A percentile compares a stretch with the other conserved stretches of the same genome.
These are phyloP conservation scores for Albula glossodonta DNA, from an alignment of 2,113 vertebrate genomes.

Conservation along the genomic window DNA sequence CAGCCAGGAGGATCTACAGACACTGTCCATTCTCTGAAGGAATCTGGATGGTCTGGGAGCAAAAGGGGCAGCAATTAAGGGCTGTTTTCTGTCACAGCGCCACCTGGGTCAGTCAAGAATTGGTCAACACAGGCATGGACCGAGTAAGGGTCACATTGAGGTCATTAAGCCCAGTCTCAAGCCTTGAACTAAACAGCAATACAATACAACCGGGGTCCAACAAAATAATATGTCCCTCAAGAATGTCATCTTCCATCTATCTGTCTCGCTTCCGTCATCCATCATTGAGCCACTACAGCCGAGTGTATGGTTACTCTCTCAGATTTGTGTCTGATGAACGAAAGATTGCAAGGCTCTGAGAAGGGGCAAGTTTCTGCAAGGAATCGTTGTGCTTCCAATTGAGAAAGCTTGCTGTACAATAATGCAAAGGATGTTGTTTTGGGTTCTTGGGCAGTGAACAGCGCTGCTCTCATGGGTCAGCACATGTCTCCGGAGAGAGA, in stretches of 20 bases:
- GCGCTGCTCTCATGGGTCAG: neutral
- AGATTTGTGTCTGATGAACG: neutral
- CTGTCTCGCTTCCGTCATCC: neutral
- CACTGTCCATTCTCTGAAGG: neutral
- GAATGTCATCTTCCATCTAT: neutral
- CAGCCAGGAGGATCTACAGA: neutral
- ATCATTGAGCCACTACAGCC: neutral
- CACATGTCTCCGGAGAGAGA: neutral
- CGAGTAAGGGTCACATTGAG: neutral
- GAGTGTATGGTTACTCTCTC: neutral
- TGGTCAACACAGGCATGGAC: neutral
- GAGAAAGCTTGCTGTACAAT: neutral
- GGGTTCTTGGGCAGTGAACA: constrained; percentile 6
- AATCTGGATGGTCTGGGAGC: neutral
- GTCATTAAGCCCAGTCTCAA: neutral
- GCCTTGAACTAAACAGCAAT: neutral
- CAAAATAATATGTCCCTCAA: neutral
- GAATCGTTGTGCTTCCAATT: neutral
- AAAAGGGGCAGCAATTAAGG: neutral
- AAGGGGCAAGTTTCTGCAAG: neutral
- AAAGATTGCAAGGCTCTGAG: neutral
- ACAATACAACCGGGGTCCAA: neutral
- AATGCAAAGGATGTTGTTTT: neutral
- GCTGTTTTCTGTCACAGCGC: neutral
- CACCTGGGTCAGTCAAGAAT: neutral